phyloP scores from a whole-genome alignment of 2,888 invertebrate species.

The Sinelater perroti region DNA sequence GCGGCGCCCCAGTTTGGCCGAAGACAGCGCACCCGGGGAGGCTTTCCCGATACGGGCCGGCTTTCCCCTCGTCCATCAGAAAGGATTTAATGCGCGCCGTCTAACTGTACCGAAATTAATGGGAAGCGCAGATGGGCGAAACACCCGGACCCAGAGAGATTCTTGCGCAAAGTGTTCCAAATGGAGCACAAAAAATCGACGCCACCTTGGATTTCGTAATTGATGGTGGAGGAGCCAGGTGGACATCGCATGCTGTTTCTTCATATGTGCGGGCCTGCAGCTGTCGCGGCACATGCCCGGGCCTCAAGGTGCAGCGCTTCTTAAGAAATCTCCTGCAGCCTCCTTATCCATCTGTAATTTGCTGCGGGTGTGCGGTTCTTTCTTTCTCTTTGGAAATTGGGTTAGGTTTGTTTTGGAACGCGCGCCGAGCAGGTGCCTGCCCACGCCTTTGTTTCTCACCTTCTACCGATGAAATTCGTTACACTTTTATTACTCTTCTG shows the following conservation, averaged over 20 bases:
- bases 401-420: conserved; percentile 24
- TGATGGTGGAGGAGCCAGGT: conserved; percentile 50
- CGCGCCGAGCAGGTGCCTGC: conserved; percentile 18
- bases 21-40: background rate
- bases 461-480: too few species aligned
- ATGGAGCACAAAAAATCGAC: conserved; percentile 26
- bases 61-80: background rate
- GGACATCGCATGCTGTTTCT: conserved; percentile 46
- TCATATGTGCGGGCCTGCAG: conserved; percentile 45
- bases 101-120: background rate
- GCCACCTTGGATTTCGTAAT: conserved; percentile 44
- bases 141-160: background rate
- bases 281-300: conserved; percentile 53
- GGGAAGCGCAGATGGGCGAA: background rate
- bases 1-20: background rate
- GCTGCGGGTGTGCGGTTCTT: conserved; percentile 15
- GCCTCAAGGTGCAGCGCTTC: conserved; percentile 44
- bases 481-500: too few species aligned
- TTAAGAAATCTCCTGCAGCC: conserved; percentile 40
- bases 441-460: too few species aligned
- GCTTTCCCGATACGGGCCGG: background rate
- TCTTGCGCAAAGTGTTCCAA: conserved; percentile 8
- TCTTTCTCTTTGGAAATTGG: conserved; percentile 29
- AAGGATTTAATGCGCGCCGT: background rate
- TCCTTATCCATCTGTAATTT: conserved; percentile 29